These are phyloP conservation scores for Cantharis flavilabris DNA, from an alignment of 2,888 invertebrate genomes.

Conservation along the genomic window DNA sequence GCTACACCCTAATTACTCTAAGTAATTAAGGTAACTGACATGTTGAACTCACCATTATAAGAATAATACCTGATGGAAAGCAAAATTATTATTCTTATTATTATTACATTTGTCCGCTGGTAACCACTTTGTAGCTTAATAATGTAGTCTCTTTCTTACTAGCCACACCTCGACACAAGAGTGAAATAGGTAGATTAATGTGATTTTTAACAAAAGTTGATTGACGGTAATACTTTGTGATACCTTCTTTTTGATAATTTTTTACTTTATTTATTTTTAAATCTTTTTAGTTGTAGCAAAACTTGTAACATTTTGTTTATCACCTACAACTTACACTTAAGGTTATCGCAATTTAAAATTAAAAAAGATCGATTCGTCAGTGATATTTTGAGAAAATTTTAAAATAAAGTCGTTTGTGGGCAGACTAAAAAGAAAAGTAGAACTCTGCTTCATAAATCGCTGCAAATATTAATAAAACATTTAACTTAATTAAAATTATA, in stretches of 20 bases:
- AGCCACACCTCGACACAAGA: not conserved
- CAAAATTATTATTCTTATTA: not conserved
- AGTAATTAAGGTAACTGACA: not conserved
- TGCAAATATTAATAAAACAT: too few species aligned
- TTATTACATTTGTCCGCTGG: not conserved
- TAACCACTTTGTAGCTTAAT: not conserved
- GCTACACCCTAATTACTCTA: not conserved
- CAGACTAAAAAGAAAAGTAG: too few species aligned
- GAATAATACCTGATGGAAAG: not conserved
- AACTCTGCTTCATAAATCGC: too few species aligned
- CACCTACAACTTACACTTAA: not conserved
- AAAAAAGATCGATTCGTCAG: not conserved
- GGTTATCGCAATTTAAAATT: not conserved
- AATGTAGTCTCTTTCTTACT: not conserved
- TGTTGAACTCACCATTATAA: not conserved
- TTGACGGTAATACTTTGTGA: not conserved
- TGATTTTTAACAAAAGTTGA: not conserved
- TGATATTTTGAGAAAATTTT: not conserved
- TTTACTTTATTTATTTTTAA: not conserved
- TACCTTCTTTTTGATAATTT: not conserved
- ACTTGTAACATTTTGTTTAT: not conserved
- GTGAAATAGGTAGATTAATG: not conserved
- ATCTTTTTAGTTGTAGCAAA: not conserved
- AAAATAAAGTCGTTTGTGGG: too few species aligned
- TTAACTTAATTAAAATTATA: too few species aligned